Evolutionary conservation across 1,140 invertebrate genomes (phyloP).

Genomic region (Eulimnadia texana): DNA sequence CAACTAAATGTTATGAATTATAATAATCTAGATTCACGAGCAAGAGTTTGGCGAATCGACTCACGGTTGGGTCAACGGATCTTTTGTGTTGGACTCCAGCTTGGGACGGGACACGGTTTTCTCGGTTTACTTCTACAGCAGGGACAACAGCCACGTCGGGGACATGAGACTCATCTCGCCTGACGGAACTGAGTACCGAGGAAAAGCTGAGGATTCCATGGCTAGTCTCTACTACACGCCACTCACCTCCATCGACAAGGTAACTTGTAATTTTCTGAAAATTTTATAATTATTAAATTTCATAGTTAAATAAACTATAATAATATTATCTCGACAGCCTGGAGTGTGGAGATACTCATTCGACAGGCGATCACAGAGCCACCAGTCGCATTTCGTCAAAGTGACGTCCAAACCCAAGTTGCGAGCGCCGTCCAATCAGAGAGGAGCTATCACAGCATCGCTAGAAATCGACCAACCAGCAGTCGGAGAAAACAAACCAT

Average conservation of each 20-base stretch:
- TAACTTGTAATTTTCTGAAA: neutral
- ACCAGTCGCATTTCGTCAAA: slow-evolving; percentile 40
- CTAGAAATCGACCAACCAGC: slow-evolving; percentile 20
- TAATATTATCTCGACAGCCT: slow-evolving; percentile 25
- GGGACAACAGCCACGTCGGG: slow-evolving; percentile 22
- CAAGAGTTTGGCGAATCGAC: slow-evolving; percentile 16
- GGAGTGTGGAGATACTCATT: slow-evolving; percentile 42
- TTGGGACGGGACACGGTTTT: slow-evolving; percentile 21
- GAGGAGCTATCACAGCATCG: slow-evolving; percentile 20
- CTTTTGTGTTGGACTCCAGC: slow-evolving; percentile 22
- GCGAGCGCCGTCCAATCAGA: neutral
- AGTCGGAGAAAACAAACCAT: neutral
- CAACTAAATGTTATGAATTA: neutral
- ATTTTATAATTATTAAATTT: neutral
- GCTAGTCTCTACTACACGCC: slow-evolving; percentile 16
- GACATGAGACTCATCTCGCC: slow-evolving; percentile 17
- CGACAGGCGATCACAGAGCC: slow-evolving; percentile 37
- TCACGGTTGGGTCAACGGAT: slow-evolving; percentile 15
- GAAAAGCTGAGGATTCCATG: slow-evolving; percentile 18
- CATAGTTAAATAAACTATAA: neutral
- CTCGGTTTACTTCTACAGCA: slow-evolving; percentile 23
- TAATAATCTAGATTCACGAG: slow-evolving; percentile 17
- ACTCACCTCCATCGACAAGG: slow-evolving; percentile 14
- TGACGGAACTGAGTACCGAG: slow-evolving; percentile 11
- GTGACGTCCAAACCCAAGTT: slow-evolving; percentile 20